Evolutionary conservation across 2,888 invertebrate genomes (phyloP).

Genomic region (Noctua comes): DNA sequence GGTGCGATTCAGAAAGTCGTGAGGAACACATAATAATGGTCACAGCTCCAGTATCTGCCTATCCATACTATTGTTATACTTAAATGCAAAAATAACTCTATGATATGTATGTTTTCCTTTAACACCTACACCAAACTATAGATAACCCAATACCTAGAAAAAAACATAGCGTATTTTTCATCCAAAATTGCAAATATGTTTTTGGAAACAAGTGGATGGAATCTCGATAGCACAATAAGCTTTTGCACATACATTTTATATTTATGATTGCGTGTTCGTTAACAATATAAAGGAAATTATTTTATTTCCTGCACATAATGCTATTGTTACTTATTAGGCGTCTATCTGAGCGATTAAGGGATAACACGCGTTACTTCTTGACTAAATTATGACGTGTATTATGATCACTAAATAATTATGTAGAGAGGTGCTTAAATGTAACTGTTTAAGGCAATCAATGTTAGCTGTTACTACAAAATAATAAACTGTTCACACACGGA

Average conservation of each 20-base stretch:
- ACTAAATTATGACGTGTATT: slow-evolving; percentile 12
- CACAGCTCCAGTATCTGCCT: background rate
- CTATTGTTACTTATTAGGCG: background rate
- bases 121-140: too few relatives aligned
- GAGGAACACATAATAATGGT: background rate
- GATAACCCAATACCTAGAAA: background rate
- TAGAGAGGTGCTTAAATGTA: too few relatives aligned
- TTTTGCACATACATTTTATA: background rate
- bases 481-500: background rate
- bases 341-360: background rate
- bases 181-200: background rate
- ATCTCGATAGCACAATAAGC: background rate
- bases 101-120: too few relatives aligned
- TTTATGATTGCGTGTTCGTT: background rate
- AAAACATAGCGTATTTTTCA: too few relatives aligned
- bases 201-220: background rate
- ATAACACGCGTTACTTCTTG: slow-evolving; percentile 11
- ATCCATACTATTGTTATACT: background rate
- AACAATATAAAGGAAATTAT: background rate
- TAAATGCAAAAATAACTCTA: too few relatives aligned
- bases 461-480: background rate
- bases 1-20: background rate
- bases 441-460: background rate
- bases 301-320: background rate
- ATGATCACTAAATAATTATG: background rate